These are phyloP conservation scores for Corythaixoides concolor DNA, from an alignment of 2,113 vertebrate genomes.

Conservation along the genomic window DNA sequence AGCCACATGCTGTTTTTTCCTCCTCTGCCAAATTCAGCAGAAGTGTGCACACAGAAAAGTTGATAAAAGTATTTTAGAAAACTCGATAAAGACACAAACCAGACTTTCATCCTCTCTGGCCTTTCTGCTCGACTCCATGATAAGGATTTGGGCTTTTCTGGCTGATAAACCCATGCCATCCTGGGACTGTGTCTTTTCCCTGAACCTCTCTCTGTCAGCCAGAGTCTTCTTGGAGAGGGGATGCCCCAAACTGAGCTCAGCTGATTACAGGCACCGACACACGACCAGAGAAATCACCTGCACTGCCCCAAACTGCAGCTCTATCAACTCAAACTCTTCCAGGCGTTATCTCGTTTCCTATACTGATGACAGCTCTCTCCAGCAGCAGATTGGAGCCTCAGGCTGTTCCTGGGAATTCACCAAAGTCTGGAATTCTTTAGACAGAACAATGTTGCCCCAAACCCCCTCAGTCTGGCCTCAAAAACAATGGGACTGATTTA, in stretches of 20 bases:
- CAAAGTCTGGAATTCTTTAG: neutral
- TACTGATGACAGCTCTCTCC: neutral
- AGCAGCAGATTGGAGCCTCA: neutral
- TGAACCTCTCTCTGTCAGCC: neutral
- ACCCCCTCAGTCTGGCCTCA: neutral
- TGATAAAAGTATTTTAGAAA: neutral
- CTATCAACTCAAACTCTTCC: neutral
- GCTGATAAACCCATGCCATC: neutral
- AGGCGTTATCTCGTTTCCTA: neutral
- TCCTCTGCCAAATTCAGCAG: neutral
- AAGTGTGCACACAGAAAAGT: neutral
- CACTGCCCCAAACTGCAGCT: neutral
- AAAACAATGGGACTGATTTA: neutral
- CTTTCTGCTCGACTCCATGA: neutral
- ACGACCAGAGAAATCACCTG: neutral
- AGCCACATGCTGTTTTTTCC: neutral
- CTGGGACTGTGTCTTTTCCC: neutral
- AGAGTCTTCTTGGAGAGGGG: neutral
- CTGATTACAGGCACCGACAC: neutral
- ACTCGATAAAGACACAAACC: neutral
- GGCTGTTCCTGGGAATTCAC: neutral
- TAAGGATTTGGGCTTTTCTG: neutral
- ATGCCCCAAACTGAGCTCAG: neutral
- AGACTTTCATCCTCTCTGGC: neutral
- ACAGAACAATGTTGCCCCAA: neutral